phyloP scores from a whole-genome alignment of 1,140 invertebrate genomes.

The Drosophila pectinifera region DNA sequence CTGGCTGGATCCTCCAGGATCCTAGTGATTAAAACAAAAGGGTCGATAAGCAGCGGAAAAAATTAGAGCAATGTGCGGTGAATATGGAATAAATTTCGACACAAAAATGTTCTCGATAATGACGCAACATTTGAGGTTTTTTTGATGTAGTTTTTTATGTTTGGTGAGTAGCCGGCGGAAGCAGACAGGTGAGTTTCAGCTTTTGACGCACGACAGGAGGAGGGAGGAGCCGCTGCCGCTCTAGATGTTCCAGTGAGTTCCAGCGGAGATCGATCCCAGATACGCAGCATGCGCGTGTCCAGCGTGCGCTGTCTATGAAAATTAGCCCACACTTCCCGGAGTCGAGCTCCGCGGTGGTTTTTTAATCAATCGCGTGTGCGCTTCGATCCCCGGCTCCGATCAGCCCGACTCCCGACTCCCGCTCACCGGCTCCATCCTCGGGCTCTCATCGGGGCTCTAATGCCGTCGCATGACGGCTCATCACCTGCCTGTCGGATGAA shows the following conservation, averaged over 20 bases:
- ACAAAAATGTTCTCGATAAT: constrained; percentile 67
- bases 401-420: constrained; percentile 14
- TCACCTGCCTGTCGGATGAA: constrained; percentile 83
- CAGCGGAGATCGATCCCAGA: constrained; percentile 28
- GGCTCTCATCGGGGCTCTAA: constrained; percentile 59
- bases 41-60: constrained; percentile 79
- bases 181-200: constrained; percentile 72
- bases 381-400: constrained; percentile 22
- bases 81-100: constrained; percentile 81
- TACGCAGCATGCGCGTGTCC: constrained; percentile 67
- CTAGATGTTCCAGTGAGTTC: constrained; percentile 17
- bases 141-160: constrained; percentile 37
- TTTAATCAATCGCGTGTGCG: constrained; percentile 76
- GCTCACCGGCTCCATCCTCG: neutral
- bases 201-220: constrained; percentile 42
- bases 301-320: constrained; percentile 71
- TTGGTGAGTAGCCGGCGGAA: constrained; percentile 59
- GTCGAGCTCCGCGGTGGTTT: constrained; percentile 30
- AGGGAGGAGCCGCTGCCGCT: constrained; percentile 15
- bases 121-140: constrained; percentile 80
- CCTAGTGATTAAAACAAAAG: constrained; percentile 76
- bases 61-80: constrained; percentile 81
- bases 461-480: constrained; percentile 77
- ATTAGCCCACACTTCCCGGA: constrained; percentile 52
- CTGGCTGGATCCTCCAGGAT: constrained; percentile 11